Evolutionary conservation across 1,140 invertebrate species (phyloP), one percentile per base, ranked within the genome.

Genomic region (Planococcus citri): DNA sequence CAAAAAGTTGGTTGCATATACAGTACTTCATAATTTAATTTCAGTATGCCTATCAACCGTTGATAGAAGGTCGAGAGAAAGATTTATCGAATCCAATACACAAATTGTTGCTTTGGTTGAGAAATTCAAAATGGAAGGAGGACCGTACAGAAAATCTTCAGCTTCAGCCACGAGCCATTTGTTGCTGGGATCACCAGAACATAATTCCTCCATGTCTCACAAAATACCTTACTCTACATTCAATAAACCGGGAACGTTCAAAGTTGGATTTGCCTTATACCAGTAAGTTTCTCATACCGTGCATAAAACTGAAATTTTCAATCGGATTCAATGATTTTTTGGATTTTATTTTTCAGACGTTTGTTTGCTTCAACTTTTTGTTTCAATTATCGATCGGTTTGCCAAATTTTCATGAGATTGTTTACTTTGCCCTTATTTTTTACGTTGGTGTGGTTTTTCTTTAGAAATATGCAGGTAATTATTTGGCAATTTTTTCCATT

Each of bases 41-140:
- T 51, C 75, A 89, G 89, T 96, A 60, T 96, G 92, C 76, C 78
- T 96, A 68, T 93, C 92, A 25, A 96, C 93, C 0, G 92, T 96
- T 14, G 93, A 96, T 79, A 82, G 92, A 37, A 81, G 91, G 69
- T 92, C 89, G 1, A 82, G 92, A 25, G 92, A 95, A 78, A 81
- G 91, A 14, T 95, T 95, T 76, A 81, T 95, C 10, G 92, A 95
- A 77, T 95, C 92, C 0, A 94, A 92, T 75, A 90, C 93, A 71
- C 92, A 95, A 78, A 95, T 95, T 73, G 88, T 91, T 6, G 88
- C 91, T 0, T 77, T 96, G 0, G 92, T 95, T 0, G 92, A 95
- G 70, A 92, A 94, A 75, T 96, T 95, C 75, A 93, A 92, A 76
- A 77, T 88, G 17, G 92, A 95, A 78, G 89, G 88, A 33, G 79